Base-by-base conservation (phyloP, 2,888 invertebrate species). In the Microdon myrmicae region DNA sequence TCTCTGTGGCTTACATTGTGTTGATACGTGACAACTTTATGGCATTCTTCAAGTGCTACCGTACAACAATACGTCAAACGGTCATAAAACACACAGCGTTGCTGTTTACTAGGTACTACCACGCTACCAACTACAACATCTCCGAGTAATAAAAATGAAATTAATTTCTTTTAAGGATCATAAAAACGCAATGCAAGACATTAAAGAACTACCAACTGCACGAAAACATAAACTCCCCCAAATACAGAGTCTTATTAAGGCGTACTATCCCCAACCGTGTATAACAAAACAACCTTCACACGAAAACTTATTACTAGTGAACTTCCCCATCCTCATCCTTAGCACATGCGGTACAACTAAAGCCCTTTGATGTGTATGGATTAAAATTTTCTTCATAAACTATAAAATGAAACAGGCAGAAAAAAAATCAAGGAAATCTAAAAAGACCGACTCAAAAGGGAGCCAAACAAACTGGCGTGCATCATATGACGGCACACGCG, bases 81-180 rank as follows among this genome's bases (percentile, higher is more conserved):
- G 22, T n/a, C 45, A 32, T 34, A 35, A 39, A 53, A 22, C 44
- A 44, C 32, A 25, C 12, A 16, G 6, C 9, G 29, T 22, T 25
- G n/a, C n/a, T n/a, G n/a, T n/a, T n/a, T n/a, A n/a, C n/a, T n/a
- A n/a, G n/a, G n/a, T n/a, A n/a, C n/a, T n/a, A n/a, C n/a, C n/a
- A n/a, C 22, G 19, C 35, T 13, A 29, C 28, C 25, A 10, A 2
- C 12, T 7, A 8, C 4, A 8, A 10, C 19, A 28, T 20, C 22
- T 44, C 31, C 28, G 2, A 45, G 34, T 35, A 59, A 54, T 55
- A 55, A 60, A 60, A 60, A 48, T 23, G 14, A 48, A 60, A 60
- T 55, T 55, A 48, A 60, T 60, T 60, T 38, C 26, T 48, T 55
- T 43, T 43, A 55, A 55, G 47, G 55, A 60, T 60, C 47, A 43